A percentile compares a stretch with the other conserved stretches of the same genome.
phyloP scores from a whole-genome alignment of 2,113 vertebrate species.

The Pandion haliaetus region DNA sequence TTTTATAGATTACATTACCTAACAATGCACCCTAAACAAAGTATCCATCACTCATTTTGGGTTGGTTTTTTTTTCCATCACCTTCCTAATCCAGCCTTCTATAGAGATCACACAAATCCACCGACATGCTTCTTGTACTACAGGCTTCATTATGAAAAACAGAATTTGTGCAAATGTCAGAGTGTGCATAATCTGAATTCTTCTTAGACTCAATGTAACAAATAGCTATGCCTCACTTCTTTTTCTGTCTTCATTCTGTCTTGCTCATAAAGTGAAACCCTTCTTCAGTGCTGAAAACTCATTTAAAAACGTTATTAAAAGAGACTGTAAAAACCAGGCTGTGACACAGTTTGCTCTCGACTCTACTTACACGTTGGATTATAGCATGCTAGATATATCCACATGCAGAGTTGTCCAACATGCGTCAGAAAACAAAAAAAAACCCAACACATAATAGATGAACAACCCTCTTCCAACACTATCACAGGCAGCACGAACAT shows the following conservation, averaged over 20 bases:
- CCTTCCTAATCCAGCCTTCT: not conserved
- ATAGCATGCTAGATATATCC: not conserved
- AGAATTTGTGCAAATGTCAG: not conserved
- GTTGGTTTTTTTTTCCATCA: not conserved
- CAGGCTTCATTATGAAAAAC: not conserved
- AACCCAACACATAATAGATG: not conserved
- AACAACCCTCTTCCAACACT: not conserved
- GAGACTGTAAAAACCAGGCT: not conserved
- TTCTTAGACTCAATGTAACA: not conserved
- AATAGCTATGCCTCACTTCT: not conserved
- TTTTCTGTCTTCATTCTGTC: not conserved
- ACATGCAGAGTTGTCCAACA: not conserved
- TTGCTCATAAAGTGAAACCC: not conserved
- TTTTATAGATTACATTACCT: not conserved
- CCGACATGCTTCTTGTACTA: not conserved
- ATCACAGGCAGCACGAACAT: not conserved
- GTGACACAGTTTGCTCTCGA: not conserved
- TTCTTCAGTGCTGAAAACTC: not conserved
- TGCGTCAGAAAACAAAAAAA: no score
- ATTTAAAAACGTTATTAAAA: not conserved
- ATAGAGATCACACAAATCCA: not conserved
- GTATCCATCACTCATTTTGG: not conserved
- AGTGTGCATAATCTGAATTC: not conserved
- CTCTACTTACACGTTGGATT: not conserved
- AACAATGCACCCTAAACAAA: not conserved